Evolutionary conservation across 2,797 vertebrate genomes (phyloP).

Genomic region (Characodon lateralis): DNA sequence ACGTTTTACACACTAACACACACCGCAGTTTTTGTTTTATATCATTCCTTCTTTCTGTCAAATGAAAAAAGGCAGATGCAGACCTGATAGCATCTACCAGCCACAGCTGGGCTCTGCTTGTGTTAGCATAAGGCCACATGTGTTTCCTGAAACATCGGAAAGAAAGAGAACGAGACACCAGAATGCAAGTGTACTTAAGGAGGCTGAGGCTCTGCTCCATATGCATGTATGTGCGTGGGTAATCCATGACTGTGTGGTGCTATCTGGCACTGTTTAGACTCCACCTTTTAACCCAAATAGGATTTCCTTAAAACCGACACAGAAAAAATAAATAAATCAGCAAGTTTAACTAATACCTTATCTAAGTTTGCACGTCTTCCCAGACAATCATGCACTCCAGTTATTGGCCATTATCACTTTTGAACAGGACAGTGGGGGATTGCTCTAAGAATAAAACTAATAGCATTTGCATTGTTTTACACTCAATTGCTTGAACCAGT

Average conservation of each 20-base stretch:
- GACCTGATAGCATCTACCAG: conserved; percentile 84
- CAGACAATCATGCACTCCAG: conserved; percentile 85
- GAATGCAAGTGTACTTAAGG: conserved; percentile 74
- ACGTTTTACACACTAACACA: conserved; percentile 40
- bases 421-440: conserved; percentile 72
- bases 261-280: conserved; percentile 20
- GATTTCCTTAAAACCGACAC: background rate
- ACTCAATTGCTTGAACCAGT: background rate
- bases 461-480: conserved; percentile 42
- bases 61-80: conserved; percentile 66
- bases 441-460: conserved; percentile 77
- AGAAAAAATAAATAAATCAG: conserved; percentile 61
- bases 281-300: conserved; percentile 6
- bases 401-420: conserved; percentile 81
- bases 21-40: conserved; percentile 41
- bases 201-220: conserved; percentile 20
- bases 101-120: conserved; percentile 76
- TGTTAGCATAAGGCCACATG: conserved; percentile 75
- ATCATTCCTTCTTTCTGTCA: conserved; percentile 48
- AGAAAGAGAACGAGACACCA: conserved; percentile 78
- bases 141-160: conserved; percentile 88
- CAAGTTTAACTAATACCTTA: conserved; percentile 84
- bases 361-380: conserved; percentile 80
- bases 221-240: conserved; percentile 2
- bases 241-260: background rate